phyloP scores from a whole-genome alignment of 1,140 invertebrate species.

The Drosophila repleta region DNA sequence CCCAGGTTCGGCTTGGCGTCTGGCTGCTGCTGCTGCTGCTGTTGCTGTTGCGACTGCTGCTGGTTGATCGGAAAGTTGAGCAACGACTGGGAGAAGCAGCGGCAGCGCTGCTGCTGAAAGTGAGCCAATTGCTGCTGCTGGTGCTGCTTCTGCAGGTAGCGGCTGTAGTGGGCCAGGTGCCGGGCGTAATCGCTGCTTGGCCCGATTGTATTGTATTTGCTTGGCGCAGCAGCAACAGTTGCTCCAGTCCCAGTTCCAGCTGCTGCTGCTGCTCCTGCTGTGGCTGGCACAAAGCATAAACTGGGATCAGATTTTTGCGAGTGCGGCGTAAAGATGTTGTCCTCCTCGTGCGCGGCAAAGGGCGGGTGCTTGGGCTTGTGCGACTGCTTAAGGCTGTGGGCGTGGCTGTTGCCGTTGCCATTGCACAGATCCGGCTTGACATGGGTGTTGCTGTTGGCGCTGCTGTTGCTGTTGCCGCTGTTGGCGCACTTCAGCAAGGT shows the following conservation, averaged over 20 bases:
- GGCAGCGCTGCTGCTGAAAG: slow-evolving; percentile 73
- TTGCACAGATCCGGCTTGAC: slow-evolving; percentile 71
- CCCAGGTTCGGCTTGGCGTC: slow-evolving; percentile 22
- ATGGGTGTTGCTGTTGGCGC: slow-evolving; percentile 34
- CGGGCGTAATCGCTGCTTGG: slow-evolving; percentile 79
- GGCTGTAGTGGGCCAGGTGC: slow-evolving; percentile 74
- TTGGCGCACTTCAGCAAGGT: slow-evolving; percentile 75
- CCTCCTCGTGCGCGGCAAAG: slow-evolving; percentile 65
- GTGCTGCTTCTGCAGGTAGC: slow-evolving; percentile 75
- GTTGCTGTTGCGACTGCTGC: slow-evolving; percentile 44
- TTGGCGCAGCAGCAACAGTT: slow-evolving; percentile 21
- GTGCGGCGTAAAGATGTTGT: slow-evolving; percentile 74
- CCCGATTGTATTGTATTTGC: slow-evolving; percentile 82
- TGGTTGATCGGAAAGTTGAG: slow-evolving; percentile 70
- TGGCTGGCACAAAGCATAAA: slow-evolving; percentile 65
- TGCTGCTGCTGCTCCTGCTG: slow-evolving; percentile 16
- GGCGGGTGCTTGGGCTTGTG: slow-evolving; percentile 56
- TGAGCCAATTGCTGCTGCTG: slow-evolving; percentile 72
- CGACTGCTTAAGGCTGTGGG: slow-evolving; percentile 30
- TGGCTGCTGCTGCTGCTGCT: slow-evolving; percentile 10
- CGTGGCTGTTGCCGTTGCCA: slow-evolving; percentile 32
- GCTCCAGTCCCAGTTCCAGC: slow-evolving; percentile 1
- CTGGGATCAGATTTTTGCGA: slow-evolving; percentile 77
- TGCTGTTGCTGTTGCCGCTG: slow-evolving; percentile 31
- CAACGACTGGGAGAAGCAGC: slow-evolving; percentile 80